phyloP scores from a whole-genome alignment of 2,888 invertebrate species.

The Noctua janthina region DNA sequence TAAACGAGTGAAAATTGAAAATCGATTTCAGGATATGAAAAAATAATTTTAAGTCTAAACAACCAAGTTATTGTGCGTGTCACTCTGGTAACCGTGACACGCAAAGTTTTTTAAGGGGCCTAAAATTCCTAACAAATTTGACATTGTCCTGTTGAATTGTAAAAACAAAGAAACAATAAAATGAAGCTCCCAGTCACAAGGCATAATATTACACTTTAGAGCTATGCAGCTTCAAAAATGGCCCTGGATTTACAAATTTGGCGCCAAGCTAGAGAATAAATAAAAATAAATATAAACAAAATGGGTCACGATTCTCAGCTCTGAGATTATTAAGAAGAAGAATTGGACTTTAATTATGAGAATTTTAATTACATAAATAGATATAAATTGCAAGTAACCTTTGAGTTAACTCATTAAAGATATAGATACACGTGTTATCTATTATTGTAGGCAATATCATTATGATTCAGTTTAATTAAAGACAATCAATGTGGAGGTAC shows the following conservation, averaged over 20 bases:
- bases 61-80: no score
- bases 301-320: not conserved
- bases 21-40: no score
- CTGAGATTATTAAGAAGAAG: not conserved
- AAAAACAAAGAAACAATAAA: no score
- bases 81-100: no score
- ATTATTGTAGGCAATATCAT: not conserved
- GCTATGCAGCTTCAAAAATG: not conserved
- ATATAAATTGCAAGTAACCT: conserved; percentile 24
- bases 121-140: no score
- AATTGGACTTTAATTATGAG: not conserved
- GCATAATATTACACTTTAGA: no score
- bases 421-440: conserved; percentile 33
- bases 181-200: no score
- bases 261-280: not conserved
- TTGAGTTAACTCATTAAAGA: conserved; percentile 11
- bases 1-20: no score
- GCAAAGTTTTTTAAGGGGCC: no score
- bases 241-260: not conserved
- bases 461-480: conserved; percentile 27
- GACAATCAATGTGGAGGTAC: conserved; percentile 7
- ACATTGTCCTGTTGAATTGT: no score
- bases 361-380: conserved; percentile 8
- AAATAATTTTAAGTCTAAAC: no score
- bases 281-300: not conserved